These are phyloP conservation scores for Myrmecophaga tridactyla DNA, from an alignment of 2,113 vertebrate genomes.

Conservation along the genomic window DNA sequence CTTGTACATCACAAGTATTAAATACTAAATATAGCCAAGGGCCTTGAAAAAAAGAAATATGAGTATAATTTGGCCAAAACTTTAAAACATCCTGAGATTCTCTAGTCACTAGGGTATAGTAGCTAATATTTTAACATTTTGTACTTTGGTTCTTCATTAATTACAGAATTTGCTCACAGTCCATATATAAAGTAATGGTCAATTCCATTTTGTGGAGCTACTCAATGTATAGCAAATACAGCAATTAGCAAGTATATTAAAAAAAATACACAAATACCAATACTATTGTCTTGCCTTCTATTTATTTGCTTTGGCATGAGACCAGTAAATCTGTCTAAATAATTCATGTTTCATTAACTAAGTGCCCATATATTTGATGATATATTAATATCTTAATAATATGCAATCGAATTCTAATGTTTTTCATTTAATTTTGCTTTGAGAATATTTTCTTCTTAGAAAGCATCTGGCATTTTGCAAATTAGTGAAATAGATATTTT, in stretches of 20 bases:
- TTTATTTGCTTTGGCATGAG: slow-evolving; percentile 36
- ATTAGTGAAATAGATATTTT: slow-evolving; percentile 36
- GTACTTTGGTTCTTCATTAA: neutral
- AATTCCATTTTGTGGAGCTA: neutral
- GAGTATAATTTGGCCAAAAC: slow-evolving; percentile 7
- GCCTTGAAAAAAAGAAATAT: neutral
- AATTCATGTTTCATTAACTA: slow-evolving; percentile 29
- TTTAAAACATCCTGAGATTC: neutral
- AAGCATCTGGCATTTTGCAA: neutral
- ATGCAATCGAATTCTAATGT: neutral
- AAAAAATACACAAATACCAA: neutral
- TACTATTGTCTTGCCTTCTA: neutral
- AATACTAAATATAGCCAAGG: neutral
- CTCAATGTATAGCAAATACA: neutral
- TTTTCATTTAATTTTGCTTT: slow-evolving; percentile 7
- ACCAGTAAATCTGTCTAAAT: slow-evolving; percentile 36
- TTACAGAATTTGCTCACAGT: neutral
- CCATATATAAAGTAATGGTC: neutral
- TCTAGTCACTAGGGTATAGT: neutral
- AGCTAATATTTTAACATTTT: neutral
- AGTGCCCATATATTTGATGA: neutral
- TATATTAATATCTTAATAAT: neutral
- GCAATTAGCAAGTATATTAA: neutral
- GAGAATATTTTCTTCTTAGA: neutral
- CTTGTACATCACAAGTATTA: neutral